These are phyloP conservation scores for Theodoxus fluviatilis DNA, from an alignment of 2,888 invertebrate species.

Conservation along the genomic window DNA sequence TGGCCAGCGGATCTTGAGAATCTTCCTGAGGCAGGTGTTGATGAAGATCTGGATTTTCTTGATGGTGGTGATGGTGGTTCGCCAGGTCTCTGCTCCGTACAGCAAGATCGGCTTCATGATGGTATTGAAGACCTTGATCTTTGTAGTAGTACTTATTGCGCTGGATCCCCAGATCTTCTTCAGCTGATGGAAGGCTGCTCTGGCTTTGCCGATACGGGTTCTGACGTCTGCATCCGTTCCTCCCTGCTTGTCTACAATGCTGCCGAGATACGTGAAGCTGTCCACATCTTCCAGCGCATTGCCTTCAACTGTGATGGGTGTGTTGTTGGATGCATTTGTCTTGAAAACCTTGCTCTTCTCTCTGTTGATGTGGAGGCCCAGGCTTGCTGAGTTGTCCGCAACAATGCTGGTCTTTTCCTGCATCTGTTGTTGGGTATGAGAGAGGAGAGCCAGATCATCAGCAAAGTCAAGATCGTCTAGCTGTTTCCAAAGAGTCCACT, in stretches of 20 bases:
- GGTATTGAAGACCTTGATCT: slow-evolving; percentile 15
- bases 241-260: slow-evolving; percentile 20
- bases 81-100: slow-evolving; percentile 15
- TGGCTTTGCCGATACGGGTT: not conserved
- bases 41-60: slow-evolving; percentile 5
- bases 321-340: not conserved
- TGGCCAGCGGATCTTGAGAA: not conserved
- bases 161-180: not conserved
- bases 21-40: slow-evolving; percentile 17
- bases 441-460: slow-evolving; percentile 1
- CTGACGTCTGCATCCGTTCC: not conserved
- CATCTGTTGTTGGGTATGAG: slow-evolving; percentile 12
- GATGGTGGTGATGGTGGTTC: not conserved
- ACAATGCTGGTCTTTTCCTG: not conserved
- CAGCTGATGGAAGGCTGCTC: not conserved
- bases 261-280: slow-evolving; percentile 8
- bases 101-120: slow-evolving; percentile 9
- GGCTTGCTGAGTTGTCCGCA: not conserved
- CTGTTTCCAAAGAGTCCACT: slow-evolving; percentile 13
- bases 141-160: not conserved
- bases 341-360: slow-evolving; percentile 6
- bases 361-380: slow-evolving; percentile 12
- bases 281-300: slow-evolving; percentile 15
- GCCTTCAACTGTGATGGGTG: not conserved
- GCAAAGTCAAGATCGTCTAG: slow-evolving; percentile 16